Evolutionary conservation across 2,113 vertebrate species (phyloP).

Genomic region (Aptenodytes patagonicus): DNA sequence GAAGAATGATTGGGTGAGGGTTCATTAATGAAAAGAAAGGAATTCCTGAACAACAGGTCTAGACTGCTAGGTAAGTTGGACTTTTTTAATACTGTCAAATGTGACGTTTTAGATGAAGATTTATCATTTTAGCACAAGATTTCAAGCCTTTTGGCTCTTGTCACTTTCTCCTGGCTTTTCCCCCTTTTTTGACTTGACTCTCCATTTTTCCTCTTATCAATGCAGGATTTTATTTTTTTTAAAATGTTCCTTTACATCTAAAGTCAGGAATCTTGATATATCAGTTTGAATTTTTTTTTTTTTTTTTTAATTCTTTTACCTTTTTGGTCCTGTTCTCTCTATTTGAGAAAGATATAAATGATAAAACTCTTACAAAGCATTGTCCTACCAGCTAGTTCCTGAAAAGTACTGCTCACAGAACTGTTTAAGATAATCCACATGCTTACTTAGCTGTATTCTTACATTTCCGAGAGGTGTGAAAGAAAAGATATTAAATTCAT

Average conservation of each 20-base stretch:
- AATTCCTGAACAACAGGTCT: not conserved
- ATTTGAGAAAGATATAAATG: not conserved
- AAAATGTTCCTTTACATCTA: not conserved
- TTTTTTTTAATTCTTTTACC: not conserved
- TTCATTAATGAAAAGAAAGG: not conserved
- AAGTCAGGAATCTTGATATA: not conserved
- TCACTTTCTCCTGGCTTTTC: not conserved
- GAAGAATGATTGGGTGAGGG: not conserved
- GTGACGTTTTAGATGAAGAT: not conserved
- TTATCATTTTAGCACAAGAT: not conserved
- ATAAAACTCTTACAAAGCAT: not conserved
- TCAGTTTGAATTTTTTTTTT: not conserved
- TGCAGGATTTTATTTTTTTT: not conserved
- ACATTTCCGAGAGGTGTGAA: not conserved
- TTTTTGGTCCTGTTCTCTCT: not conserved
- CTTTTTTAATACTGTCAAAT: not conserved
- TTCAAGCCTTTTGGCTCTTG: not conserved
- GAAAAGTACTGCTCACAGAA: not conserved
- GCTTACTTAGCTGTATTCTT: not conserved
- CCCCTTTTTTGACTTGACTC: not conserved
- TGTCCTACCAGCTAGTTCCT: not conserved
- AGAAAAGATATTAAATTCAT: not conserved
- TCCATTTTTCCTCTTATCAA: not conserved
- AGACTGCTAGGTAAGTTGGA: not conserved
- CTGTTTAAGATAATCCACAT: not conserved